A percentile compares a stretch with the other conserved stretches of the same genome.
These are phyloP conservation scores for Cordilura impudica DNA, from an alignment of 2,888 invertebrate genomes.

Conservation along the genomic window DNA sequence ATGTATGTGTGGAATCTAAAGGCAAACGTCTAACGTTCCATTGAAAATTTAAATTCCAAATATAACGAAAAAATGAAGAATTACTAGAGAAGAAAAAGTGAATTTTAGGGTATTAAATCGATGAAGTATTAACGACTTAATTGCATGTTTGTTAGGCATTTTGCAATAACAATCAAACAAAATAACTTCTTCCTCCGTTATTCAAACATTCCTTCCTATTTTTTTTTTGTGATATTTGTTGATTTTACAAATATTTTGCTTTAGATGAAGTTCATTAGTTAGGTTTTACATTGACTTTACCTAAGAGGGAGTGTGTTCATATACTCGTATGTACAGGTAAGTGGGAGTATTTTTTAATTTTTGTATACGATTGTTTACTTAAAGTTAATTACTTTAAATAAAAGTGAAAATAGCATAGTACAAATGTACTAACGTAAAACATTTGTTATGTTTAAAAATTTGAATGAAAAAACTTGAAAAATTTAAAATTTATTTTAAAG, in stretches of 20 bases:
- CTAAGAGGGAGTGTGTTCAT: background rate
- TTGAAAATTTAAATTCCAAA: background rate
- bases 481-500: too few species aligned
- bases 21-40: background rate
- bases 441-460: background rate
- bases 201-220: slow-evolving; percentile 19
- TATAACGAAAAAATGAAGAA: slow-evolving; percentile 9
- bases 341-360: background rate
- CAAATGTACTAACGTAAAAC: background rate
- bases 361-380: background rate
- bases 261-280: slow-evolving; percentile 57
- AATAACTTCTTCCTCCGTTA: slow-evolving; percentile 21
- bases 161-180: slow-evolving; percentile 64
- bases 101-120: slow-evolving; percentile 72
- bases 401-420: background rate
- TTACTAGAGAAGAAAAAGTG: slow-evolving; percentile 16
- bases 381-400: slow-evolving; percentile 13
- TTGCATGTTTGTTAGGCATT: slow-evolving; percentile 76
- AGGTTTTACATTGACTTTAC: slow-evolving; percentile 7
- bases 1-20: slow-evolving; percentile 7
- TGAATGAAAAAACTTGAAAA: too few species aligned
- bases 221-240: background rate
- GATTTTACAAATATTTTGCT: slow-evolving; percentile 40
- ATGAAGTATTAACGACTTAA: slow-evolving; percentile 77
- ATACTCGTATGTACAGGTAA: background rate